Base-by-base conservation (phyloP, 2,888 invertebrate species). In the Temnothorax ravouxi region DNA sequence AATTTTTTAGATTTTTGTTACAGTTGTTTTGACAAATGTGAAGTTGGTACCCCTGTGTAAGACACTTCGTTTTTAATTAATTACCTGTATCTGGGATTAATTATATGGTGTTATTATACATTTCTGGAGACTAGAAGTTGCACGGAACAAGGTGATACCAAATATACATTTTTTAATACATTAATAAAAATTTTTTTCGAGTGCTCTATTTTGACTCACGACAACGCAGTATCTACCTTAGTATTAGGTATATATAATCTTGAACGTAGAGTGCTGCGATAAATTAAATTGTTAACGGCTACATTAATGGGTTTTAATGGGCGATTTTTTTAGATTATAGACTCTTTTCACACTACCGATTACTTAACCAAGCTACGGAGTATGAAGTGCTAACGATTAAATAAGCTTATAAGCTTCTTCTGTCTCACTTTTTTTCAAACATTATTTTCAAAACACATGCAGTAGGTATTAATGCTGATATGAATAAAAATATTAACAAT, bases 231-330 rank as follows among this genome's bases (percentile, higher is more conserved):
- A n/a, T n/a, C n/a, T n/a, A n/a, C n/a, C n/a, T n/a, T n/a, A 66
- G n/a, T 44, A 54, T 77, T 41, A 54, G 38, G 11, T 72, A 21
- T 54, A 21, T 54, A 34, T 66, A 66, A 77, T 29, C 67, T 38
- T 13, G 41, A 61, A 52, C 52, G n/a, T 54, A 66, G 2, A 76
- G 52, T 50, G 18, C 47, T 41, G 25, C 41, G 11, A 52, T 52
- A 66, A 67, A 77, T 77, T 54, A 77, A 41, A 76, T 76, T 64
- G 47, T 47, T 52, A 41, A 66, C 8, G 21, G 75, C 21, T 21
- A 76, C 21, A 11, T 52, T 76, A 76, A 76, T 66, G 41, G 3
- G 38, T 52, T 66, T 52, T 66, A 66, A 64, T n/a, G 52, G 47
- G 25, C 18, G 25, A 64, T 54, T 64, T 76, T 77, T 76, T 54